Conservation (phyloP, 2,113 vertebrate species). For the Oreochromis spilurus region DNA sequence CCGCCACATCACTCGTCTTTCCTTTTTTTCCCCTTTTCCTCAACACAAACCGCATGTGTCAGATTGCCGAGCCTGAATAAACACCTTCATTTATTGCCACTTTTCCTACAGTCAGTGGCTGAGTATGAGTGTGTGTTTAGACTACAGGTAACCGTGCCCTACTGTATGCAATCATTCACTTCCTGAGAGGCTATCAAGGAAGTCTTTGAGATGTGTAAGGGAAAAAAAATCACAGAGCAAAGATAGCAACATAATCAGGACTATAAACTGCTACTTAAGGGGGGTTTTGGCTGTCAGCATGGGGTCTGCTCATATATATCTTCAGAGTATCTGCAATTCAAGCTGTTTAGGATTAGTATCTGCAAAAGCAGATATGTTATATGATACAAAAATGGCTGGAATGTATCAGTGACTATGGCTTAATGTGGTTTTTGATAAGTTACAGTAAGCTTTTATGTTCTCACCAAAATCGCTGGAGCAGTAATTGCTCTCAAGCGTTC, state of each 20-base stretch:
- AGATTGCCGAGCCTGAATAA: slow-evolving; percentile 47
- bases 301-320: neutral
- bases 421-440: neutral
- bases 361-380: neutral
- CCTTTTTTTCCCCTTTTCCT: neutral
- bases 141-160: slow-evolving; percentile 50
- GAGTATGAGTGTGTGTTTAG: slow-evolving; percentile 49
- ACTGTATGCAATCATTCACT: slow-evolving; percentile 54
- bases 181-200: slow-evolving; percentile 58
- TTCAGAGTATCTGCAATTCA: neutral
- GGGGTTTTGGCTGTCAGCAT: neutral
- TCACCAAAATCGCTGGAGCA: slow-evolving; percentile 97
- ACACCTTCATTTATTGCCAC: slow-evolving; percentile 62
- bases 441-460: slow-evolving; percentile 23
- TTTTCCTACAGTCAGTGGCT: slow-evolving; percentile 36
- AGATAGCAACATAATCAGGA: slow-evolving; percentile 17
- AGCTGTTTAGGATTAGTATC: neutral
- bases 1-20: neutral
- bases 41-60: neutral
- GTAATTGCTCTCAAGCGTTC: slow-evolving; percentile 88
- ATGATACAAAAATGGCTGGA: neutral
- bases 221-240: slow-evolving; percentile 32
- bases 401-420: neutral
- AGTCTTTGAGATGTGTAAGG: slow-evolving; percentile 56
- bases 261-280: neutral